Evolutionary conservation across 2,113 vertebrate species (phyloP).

Genomic region (Neodon shergylaensis): DNA sequence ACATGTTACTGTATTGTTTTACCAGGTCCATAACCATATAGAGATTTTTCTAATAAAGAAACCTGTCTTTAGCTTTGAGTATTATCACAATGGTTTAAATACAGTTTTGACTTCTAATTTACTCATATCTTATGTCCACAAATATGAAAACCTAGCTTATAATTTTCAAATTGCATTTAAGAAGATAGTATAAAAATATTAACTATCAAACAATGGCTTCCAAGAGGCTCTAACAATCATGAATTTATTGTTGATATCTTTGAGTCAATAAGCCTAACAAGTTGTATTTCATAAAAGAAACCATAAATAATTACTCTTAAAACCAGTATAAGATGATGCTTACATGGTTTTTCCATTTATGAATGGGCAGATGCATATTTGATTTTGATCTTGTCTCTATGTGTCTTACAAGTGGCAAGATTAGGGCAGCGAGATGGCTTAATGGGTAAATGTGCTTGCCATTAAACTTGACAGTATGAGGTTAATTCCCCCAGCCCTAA

Average conservation of each 20-base stretch:
- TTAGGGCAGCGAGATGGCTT: background rate
- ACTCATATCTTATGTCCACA: background rate
- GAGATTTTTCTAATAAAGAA: background rate
- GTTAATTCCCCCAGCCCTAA: background rate
- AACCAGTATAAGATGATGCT: background rate
- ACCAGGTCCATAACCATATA: background rate
- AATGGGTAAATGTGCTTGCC: background rate
- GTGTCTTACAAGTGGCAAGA: background rate
- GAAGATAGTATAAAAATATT: background rate
- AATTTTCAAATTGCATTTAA: background rate
- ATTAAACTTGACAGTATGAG: background rate
- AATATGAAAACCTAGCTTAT: background rate
- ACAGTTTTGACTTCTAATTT: background rate
- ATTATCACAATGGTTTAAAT: background rate
- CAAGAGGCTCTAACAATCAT: background rate
- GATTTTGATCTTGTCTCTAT: background rate
- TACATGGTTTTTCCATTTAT: background rate
- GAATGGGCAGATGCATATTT: background rate
- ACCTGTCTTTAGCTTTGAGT: background rate
- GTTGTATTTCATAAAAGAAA: background rate
- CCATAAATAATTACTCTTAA: background rate
- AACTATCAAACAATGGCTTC: background rate
- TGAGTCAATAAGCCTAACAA: conserved; percentile 14
- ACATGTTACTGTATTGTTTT: background rate
- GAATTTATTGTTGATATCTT: background rate